These are phyloP conservation scores for Rutpela maculata DNA, from an alignment of 2,888 invertebrate genomes.

Conservation along the genomic window DNA sequence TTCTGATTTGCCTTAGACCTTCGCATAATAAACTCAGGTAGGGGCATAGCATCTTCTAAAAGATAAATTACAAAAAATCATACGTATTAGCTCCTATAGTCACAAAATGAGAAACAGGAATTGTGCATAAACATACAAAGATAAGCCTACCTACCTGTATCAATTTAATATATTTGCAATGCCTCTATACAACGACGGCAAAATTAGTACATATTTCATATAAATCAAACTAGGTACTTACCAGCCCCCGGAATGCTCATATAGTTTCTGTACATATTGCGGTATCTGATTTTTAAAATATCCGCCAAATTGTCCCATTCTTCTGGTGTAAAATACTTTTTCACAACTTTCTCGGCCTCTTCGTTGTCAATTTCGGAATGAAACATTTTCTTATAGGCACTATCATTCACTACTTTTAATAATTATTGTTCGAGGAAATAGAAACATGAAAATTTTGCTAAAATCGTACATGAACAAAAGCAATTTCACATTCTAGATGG, in stretches of 20 bases:
- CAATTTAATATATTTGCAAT: no score
- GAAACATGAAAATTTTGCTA: not conserved
- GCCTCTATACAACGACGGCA: no score
- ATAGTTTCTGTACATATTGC: constrained; percentile 33
- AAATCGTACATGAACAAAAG: not conserved
- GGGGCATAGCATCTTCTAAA: no score
- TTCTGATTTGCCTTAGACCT: not conserved
- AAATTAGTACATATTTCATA: no score
- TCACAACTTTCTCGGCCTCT: constrained; percentile 1
- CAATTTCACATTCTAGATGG: not conserved
- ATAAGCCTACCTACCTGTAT: no score
- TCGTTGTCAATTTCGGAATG: constrained; percentile 16
- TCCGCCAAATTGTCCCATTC: constrained; percentile 37
- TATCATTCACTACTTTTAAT: not conserved
- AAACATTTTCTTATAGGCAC: not conserved
- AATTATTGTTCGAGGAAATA: not conserved
- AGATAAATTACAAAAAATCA: no score
- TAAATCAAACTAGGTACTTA: constrained; percentile 25
- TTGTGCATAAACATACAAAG: no score
- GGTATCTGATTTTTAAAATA: constrained; percentile 18
- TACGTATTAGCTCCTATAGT: no score
- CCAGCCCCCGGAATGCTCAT: constrained; percentile 20
- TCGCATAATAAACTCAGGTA: constrained; percentile 40
- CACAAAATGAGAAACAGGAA: no score
- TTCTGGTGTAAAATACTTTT: constrained; percentile 17